These are phyloP conservation scores for Eidolon dupreanum DNA, from an alignment of 2,797 vertebrate genomes.

Conservation along the genomic window DNA sequence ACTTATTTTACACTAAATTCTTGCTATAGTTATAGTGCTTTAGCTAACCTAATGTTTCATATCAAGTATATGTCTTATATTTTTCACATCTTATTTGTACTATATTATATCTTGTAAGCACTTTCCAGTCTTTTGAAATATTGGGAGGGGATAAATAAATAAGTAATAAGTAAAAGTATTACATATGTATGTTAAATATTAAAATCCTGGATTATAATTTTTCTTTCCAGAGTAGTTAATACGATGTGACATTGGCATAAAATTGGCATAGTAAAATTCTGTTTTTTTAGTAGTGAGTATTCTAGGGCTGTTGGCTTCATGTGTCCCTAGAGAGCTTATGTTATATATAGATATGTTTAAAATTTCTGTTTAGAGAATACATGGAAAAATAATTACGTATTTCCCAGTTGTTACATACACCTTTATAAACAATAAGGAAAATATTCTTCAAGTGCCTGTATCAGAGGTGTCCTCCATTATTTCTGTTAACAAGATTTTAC, in stretches of 20 bases:
- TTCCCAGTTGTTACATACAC: background rate
- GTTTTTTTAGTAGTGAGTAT: background rate
- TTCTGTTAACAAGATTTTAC: background rate
- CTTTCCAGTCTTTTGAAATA: conserved; percentile 6
- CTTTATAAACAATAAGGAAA: background rate
- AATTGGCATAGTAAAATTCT: background rate
- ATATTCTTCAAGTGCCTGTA: background rate
- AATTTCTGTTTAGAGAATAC: conserved; percentile 1
- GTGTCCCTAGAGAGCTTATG: conserved; percentile 10
- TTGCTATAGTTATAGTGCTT: background rate
- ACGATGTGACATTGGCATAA: background rate
- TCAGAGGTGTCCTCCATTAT: background rate
- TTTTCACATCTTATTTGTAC: background rate
- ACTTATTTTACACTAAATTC: background rate
- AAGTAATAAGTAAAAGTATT: background rate
- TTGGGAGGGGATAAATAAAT: background rate
- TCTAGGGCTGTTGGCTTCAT: background rate
- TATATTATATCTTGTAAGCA: background rate
- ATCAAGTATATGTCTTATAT: background rate
- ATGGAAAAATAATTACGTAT: background rate
- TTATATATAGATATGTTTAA: background rate
- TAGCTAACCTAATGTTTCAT: background rate
- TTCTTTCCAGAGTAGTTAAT: background rate
- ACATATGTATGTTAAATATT: background rate
- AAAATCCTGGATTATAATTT: background rate